Conservation (phyloP, 1,140 invertebrate species). For the Bombyx mori region DNA sequence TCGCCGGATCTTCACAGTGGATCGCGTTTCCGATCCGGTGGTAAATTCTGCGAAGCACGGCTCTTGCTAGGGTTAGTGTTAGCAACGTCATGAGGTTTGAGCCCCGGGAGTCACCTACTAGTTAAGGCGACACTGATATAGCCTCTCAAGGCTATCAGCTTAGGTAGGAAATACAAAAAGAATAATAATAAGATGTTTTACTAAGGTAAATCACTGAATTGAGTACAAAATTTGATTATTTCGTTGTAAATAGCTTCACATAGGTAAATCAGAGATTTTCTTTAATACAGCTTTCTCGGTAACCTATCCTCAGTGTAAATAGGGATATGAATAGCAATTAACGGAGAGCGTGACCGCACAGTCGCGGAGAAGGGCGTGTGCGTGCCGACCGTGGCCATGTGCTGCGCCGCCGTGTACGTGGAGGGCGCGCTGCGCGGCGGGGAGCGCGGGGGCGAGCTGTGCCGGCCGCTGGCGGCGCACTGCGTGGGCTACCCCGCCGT, state of each 20-base stretch:
- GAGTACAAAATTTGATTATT: no score
- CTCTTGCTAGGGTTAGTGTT: no score
- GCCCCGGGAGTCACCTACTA: no score
- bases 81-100: no score
- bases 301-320: background rate
- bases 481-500: conserved; percentile 99
- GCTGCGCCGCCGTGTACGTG: conserved; percentile 96
- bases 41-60: no score
- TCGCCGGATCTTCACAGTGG: no score
- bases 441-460: conserved; percentile 84
- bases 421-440: conserved; percentile 93
- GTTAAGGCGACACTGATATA: no score
- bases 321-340: background rate
- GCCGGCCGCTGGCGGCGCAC: conserved; percentile 98
- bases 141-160: no score
- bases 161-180: no score
- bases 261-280: background rate
- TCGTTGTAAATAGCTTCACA: background rate
- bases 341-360: conserved; percentile 13
- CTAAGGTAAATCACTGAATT: no score
- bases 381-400: conserved; percentile 94
- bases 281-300: background rate
- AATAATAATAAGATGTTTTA: no score
- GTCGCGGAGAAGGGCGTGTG: conserved; percentile 91
- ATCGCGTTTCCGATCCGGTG: no score